Evolutionary conservation across 2,888 invertebrate genomes (phyloP).

Genomic region (Blastobasis lacticolella): DNA sequence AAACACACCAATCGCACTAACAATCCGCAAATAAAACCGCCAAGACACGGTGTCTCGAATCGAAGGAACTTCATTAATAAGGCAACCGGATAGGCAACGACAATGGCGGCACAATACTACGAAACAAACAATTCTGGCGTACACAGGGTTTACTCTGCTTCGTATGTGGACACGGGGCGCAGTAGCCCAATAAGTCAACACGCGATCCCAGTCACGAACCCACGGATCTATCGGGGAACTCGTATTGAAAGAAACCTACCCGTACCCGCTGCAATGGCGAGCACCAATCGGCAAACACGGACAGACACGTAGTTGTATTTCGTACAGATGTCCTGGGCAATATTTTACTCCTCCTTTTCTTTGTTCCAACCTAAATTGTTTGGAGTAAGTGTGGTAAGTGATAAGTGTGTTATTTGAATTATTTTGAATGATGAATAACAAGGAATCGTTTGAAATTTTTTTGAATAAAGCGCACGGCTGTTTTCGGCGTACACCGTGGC

Average conservation of each 20-base stretch:
- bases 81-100: neutral
- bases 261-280: constrained; percentile 12
- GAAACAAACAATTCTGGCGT: neutral
- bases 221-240: constrained; percentile 38
- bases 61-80: too few species aligned
- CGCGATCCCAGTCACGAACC: constrained; percentile 36
- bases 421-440: too few species aligned
- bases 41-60: too few species aligned
- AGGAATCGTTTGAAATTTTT: too few species aligned
- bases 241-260: constrained; percentile 48
- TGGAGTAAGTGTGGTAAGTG: too few species aligned
- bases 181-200: constrained; percentile 40
- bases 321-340: neutral
- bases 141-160: neutral
- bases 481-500: too few species aligned
- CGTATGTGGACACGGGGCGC: neutral
- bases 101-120: neutral
- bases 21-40: too few species aligned
- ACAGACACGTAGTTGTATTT: constrained; percentile 41
- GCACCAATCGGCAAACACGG: constrained; percentile 14
- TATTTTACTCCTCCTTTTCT: too few species aligned
- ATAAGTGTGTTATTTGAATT: too few species aligned
- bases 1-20: too few species aligned
- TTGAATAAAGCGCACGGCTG: too few species aligned
- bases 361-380: too few species aligned